Base-by-base conservation (phyloP, 2,113 vertebrate species). In the Ciconia boyciana region DNA sequence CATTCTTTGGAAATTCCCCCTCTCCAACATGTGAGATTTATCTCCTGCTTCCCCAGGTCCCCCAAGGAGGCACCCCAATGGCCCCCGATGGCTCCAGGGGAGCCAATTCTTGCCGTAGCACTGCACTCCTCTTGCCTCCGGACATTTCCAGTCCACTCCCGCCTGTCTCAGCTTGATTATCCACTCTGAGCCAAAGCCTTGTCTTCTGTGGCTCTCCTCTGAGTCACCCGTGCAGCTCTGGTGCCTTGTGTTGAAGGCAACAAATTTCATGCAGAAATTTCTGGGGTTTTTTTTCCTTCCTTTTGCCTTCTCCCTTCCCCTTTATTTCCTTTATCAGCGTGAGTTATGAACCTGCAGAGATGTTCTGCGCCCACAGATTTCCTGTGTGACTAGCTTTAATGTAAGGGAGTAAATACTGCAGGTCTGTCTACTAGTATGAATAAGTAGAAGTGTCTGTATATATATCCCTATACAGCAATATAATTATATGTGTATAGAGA, bases 101-200 rank as follows among this genome's bases (percentile, higher is more conserved):
- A 75, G 46, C 2, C 2, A 11, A 0, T 39, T 80, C 28, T 83
- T 86, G 66, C 36, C 6, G 0, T 16, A 36, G n/a, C 1, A 0
- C 28, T 82, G 43, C 13, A 31, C 28, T 51, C 29, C 34, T 39
- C 54, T 90, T 24, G 11, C 36, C 74, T 84, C 43, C 0, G 0
- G 82, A 41, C 29, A 80, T 83, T 69, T 80, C 39, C 74, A 74
- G 54, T 20, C 84, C 4, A 1, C 32, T 91, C 62, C 46, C 5
- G 3, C 81, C 49, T 82, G 46, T 32, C 71, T 60, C 48, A 60
- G 9, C 26, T 55, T 48, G 68, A 46, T 71, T 90, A 31, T 29
- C 55, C 8, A 1, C 26, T 31, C 54, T 31, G 24, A 96, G 68
- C 62, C 49, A 83, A 71, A 89, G 29, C 21, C 43, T 55, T 52